A percentile compares a stretch with the other conserved stretches of the same genome.
Evolutionary conservation across 2,797 vertebrate species (phyloP).

Genomic region (Nyctalus aviator): DNA sequence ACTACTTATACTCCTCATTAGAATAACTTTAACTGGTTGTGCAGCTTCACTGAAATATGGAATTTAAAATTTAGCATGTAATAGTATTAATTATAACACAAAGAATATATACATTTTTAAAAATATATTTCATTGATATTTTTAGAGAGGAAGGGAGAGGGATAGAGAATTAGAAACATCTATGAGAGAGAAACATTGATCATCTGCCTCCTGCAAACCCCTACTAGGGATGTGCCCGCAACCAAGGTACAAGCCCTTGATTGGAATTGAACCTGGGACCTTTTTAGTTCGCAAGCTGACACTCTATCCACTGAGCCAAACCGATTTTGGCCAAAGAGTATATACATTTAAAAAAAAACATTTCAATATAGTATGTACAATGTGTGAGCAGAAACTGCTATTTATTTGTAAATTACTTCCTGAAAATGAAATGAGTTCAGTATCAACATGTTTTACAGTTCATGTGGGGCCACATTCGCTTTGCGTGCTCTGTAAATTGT

Average conservation of each 20-base stretch:
- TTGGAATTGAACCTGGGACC: too few relatives aligned
- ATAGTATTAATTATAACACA: background rate
- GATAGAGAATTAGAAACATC: too few relatives aligned
- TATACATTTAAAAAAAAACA: background rate
- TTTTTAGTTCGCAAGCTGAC: too few relatives aligned
- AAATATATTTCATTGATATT: too few relatives aligned
- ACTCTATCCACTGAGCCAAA: too few relatives aligned
- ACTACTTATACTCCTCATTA: background rate
- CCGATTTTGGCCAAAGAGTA: background rate
- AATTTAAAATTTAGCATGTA: background rate
- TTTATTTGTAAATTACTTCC: background rate
- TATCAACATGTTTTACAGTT: background rate
- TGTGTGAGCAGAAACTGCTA: background rate
- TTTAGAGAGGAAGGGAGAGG: too few relatives aligned
- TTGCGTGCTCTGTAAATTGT: background rate
- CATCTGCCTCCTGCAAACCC: too few relatives aligned
- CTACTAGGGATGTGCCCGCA: too few relatives aligned
- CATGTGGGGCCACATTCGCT: background rate
- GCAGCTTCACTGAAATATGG: background rate
- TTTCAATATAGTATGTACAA: background rate
- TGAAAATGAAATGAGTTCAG: background rate
- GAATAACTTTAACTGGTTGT: background rate
- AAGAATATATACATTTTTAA: background rate
- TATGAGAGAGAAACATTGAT: too few relatives aligned
- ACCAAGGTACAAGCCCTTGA: too few relatives aligned